Percentiles rank a stretch among this genome's conserved stretches.
phyloP scores from a whole-genome alignment of 2,797 vertebrate genomes.

The Arrhamphus sclerolepis region DNA sequence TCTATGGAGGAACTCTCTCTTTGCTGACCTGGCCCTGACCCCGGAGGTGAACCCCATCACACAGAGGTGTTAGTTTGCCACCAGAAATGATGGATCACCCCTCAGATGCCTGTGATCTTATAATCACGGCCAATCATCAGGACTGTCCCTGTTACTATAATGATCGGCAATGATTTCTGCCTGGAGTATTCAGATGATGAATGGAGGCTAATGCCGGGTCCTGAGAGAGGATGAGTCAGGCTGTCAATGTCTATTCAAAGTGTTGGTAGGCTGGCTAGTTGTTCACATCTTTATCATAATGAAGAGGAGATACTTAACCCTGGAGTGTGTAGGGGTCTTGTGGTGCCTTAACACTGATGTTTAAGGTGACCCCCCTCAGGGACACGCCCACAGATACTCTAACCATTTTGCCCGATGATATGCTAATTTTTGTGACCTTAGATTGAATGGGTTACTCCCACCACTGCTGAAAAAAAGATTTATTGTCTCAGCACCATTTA shows the following conservation, averaged over 20 bases:
- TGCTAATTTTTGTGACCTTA: conserved; percentile 83
- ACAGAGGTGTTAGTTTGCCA: conserved; percentile 79
- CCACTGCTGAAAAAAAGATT: conserved; percentile 46
- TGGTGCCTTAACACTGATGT: conserved; percentile 73
- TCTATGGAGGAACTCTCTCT: conserved; percentile 53
- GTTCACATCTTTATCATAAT: conserved; percentile 85
- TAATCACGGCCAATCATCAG: conserved; percentile 78
- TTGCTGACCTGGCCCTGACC: conserved; percentile 77
- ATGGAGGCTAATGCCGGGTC: conserved; percentile 73
- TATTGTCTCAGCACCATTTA: conserved; percentile 51
- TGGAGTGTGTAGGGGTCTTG: conserved; percentile 65
- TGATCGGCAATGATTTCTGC: conserved; percentile 83
- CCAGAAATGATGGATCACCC: conserved; percentile 82
- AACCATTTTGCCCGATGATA: conserved; percentile 82
- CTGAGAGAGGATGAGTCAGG: conserved; percentile 63
- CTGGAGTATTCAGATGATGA: conserved; percentile 83
- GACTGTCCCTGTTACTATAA: conserved; percentile 75
- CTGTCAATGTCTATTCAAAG: conserved; percentile 72
- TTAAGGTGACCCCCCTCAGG: conserved; percentile 81
- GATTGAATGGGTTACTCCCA: conserved; percentile 72
- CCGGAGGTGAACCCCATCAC: conserved; percentile 78
- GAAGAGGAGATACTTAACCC: conserved; percentile 85
- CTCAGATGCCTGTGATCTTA: conserved; percentile 72
- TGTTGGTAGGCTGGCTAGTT: conserved; percentile 65
- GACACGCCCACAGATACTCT: conserved; percentile 76